Conservation (phyloP, 2,797 vertebrate species). For the Rousettus madagascariensis region DNA sequence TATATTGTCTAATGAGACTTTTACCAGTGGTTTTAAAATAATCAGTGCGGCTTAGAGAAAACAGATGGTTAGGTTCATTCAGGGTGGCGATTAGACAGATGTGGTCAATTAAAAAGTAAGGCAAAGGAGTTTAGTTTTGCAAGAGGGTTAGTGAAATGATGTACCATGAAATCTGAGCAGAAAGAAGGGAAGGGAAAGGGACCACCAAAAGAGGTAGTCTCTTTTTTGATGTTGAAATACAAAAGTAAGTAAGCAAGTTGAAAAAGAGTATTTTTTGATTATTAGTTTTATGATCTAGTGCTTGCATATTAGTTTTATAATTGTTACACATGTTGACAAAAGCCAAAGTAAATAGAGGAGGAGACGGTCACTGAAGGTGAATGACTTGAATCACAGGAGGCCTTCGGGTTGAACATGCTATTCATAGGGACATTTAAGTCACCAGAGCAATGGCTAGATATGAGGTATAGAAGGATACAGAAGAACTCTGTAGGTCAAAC, state of each 20-base stretch:
- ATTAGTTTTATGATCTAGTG: not conserved
- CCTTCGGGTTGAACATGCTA: not conserved
- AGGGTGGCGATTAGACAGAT: not conserved
- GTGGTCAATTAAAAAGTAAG: constrained; percentile 36
- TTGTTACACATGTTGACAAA: not conserved
- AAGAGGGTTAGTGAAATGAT: not conserved
- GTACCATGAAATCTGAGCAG: not conserved
- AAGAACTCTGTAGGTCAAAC: not conserved
- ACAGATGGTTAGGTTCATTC: constrained; percentile 46
- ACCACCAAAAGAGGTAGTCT: not conserved
- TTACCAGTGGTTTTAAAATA: constrained; percentile 16
- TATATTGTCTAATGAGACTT: not conserved
- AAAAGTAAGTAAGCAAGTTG: not conserved
- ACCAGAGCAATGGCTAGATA: not conserved
- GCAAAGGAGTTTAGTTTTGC: not conserved
- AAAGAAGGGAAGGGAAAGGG: not conserved
- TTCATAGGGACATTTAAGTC: not conserved
- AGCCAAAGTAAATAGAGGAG: not conserved
- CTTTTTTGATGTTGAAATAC: not conserved
- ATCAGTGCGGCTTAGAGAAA: constrained; percentile 1
- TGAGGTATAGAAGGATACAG: not conserved
- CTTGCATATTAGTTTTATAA: not conserved
- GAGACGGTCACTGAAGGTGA: not conserved
- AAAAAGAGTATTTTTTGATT: not conserved
- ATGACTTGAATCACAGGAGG: not conserved